Evolutionary conservation across 2,888 invertebrate species (phyloP), one percentile per base, ranked within the genome.

Genomic region (Erpobdella octoculata): DNA sequence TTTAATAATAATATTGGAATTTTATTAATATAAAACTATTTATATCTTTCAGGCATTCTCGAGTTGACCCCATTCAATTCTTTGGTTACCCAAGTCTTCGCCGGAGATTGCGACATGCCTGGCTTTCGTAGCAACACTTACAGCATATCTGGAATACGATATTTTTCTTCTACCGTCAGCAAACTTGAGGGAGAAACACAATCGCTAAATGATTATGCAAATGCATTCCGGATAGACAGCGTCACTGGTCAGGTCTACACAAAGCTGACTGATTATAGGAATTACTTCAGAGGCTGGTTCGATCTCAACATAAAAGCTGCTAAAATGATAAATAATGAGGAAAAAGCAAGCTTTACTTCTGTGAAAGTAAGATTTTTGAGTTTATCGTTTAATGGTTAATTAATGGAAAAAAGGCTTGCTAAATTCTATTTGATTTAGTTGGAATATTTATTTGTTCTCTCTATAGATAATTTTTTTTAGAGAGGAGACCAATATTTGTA

Each of bases 11-110:
- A 12, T 15, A 15, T 41, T 41, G 12, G 12, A n/a, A 15, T 41
- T 41, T 15, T 41, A n/a, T 15, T 59, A 15, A 59, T n/a, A 59
- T 21, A 15, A 9, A 12, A 59, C 59, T n/a, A n/a, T n/a, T n/a
- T n/a, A 8, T 25, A 21, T 25, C 59, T 21, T 12, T n/a, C 58
- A 69, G 69, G 53, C 1, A 53, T 69, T 4, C 5, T 69, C 9
- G 69, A 69, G 58, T 36, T 69, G 6, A 53, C 69, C n/a, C 53
- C 69, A 53, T 28, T 48, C 25, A 69, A 69, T 46, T 6, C 58
- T n/a, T 58, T 58, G 2, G 58, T 69, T 21, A 21, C 12, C 35
- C 33, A 48, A 36, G 35, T 69, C 6, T n/a, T 28, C 1, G 69
- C 69, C 46, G 69, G 58, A 35, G 58, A 58, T 37, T 69, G 69